A percentile compares a stretch with the other conserved stretches of the same genome.
Conservation (phyloP, 2,113 vertebrate species). For the Hippocampus zosterae region DNA sequence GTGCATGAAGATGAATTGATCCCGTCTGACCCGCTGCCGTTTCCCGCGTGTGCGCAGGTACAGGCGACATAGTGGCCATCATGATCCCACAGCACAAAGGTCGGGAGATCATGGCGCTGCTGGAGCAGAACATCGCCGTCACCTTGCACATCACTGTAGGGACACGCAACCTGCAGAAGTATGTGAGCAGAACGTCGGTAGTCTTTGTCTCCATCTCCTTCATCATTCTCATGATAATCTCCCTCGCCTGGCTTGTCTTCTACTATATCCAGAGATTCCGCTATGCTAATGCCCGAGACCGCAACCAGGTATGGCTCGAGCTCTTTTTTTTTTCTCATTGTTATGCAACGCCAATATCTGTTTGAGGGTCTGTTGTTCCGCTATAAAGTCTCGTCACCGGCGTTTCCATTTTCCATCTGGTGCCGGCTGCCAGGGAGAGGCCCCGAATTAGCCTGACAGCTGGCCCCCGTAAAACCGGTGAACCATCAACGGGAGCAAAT, state of each 20-base stretch:
- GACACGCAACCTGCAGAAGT: constrained; percentile 97
- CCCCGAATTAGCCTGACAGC: constrained; percentile 36
- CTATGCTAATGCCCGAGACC: constrained; percentile 92
- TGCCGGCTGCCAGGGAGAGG: background rate
- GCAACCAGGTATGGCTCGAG: constrained; percentile 83
- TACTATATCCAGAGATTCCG: constrained; percentile 99
- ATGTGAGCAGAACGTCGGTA: constrained; percentile 94
- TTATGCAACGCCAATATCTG: background rate
- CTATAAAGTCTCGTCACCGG: background rate
- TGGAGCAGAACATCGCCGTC: constrained; percentile 83
- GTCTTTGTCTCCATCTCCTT: constrained; percentile 99
- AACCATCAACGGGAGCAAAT: constrained; percentile 49
- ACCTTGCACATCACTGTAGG: constrained; percentile 91
- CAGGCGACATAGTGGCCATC: constrained; percentile 89
- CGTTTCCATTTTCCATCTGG: constrained; percentile 17
- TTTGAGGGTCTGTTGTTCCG: background rate
- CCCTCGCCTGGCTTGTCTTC: constrained; percentile 96
- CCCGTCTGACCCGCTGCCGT: background rate
- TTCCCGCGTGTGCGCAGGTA: constrained; percentile 66
- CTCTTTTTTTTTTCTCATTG: background rate
- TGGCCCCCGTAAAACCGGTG: constrained; percentile 23
- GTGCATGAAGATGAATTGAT: background rate
- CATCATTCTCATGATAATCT: constrained; percentile 99
- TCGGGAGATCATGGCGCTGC: constrained; percentile 83
- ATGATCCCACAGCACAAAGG: constrained; percentile 97